A percentile compares a stretch with the other conserved stretches of the same genome.
These are phyloP conservation scores for Aphelenchoides besseyi DNA, from an alignment of 1,140 invertebrate species.

Conservation along the genomic window DNA sequence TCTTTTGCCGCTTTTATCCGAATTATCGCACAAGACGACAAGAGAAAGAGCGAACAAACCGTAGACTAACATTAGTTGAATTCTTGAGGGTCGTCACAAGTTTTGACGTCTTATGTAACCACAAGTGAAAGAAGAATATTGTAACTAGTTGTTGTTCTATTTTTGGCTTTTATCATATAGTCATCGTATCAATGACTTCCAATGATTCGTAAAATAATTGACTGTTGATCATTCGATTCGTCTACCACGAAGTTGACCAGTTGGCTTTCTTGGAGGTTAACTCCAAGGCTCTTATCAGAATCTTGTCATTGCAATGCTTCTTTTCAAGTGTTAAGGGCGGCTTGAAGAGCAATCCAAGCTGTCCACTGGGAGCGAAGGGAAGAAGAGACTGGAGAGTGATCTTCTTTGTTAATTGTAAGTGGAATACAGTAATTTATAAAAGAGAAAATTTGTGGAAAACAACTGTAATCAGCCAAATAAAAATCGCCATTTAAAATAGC, in stretches of 20 bases:
- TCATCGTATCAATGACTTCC: no score
- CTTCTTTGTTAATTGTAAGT: neutral
- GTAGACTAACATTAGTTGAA: no score
- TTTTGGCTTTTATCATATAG: no score
- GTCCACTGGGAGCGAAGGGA: neutral
- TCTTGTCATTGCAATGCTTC: neutral
- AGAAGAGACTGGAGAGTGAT: neutral
- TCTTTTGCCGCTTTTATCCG: neutral
- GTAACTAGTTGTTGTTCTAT: no score
- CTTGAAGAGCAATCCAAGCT: neutral
- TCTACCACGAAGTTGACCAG: neutral
- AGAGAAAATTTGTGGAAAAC: neutral
- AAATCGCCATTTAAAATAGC: neutral
- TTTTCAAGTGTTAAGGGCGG: neutral
- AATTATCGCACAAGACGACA: conserved; percentile 7
- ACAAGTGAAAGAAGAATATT: no score
- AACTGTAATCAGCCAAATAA: no score
- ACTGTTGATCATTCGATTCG: neutral
- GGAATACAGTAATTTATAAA: neutral
- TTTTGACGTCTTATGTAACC: no score
- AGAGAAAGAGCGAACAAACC: neutral
- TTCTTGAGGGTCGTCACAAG: no score
- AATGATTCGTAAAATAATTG: no score
- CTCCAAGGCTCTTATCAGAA: neutral
- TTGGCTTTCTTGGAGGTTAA: neutral